A percentile compares a stretch with the other conserved stretches of the same genome.
Conservation (phyloP, 2,888 invertebrate genomes). For the Cordilura impudica region DNA sequence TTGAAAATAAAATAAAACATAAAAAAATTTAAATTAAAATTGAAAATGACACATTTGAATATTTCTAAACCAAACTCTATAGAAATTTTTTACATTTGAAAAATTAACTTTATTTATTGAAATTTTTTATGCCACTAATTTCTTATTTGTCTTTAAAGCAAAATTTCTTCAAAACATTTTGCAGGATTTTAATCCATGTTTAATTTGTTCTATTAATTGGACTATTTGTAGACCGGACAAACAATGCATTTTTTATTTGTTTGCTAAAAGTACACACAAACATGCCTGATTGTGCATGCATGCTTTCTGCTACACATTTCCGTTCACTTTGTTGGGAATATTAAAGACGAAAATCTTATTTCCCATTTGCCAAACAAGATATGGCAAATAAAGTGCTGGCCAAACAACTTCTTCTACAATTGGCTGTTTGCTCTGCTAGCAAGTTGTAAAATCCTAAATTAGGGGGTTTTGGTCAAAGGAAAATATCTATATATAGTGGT, state of each 20-base stretch:
- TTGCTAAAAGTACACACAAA: not conserved
- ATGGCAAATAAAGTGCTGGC: not conserved
- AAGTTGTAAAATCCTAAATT: not conserved
- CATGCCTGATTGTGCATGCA: not conserved
- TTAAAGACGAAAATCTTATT: not conserved
- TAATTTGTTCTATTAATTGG: not conserved
- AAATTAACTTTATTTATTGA: too few species aligned
- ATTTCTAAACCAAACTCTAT: too few species aligned
- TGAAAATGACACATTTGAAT: too few species aligned
- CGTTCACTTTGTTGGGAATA: not conserved
- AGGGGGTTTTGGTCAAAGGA: too few species aligned
- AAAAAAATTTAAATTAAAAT: too few species aligned
- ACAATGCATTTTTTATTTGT: not conserved
- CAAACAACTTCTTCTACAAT: not conserved
- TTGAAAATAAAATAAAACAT: too few species aligned
- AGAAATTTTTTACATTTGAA: too few species aligned
- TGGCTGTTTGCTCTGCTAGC: not conserved
- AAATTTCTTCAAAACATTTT: not conserved
- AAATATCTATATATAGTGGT: slow-evolving; percentile 40
- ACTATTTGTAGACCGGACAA: not conserved
- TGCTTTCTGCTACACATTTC: not conserved
- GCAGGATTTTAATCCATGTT: not conserved
- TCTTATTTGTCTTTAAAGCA: too few species aligned
- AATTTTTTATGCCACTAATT: too few species aligned
- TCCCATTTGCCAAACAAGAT: not conserved